Evolutionary conservation across 2,113 vertebrate species (phyloP).

Genomic region (Henicopernis longicauda): DNA sequence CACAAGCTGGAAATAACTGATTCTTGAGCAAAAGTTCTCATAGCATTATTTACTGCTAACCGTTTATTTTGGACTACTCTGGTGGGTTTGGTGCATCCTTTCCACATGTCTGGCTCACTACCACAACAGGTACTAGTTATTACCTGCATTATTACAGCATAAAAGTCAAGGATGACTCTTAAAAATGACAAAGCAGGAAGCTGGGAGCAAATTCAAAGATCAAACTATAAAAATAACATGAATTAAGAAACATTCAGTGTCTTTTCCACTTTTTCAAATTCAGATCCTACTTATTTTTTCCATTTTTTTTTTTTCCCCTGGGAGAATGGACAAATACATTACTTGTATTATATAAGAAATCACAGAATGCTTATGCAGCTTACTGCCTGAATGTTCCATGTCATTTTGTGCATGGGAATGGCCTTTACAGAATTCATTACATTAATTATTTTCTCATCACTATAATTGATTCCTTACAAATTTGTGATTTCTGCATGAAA

Average conservation of each 20-base stretch:
- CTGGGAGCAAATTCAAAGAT: not conserved
- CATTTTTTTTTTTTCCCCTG: not conserved
- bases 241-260: not conserved
- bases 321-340: not conserved
- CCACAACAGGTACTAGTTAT: not conserved
- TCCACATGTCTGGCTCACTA: not conserved
- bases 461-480: not conserved
- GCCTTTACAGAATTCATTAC: not conserved
- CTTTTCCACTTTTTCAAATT: not conserved
- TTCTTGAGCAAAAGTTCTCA: not conserved
- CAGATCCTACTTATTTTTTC: not conserved
- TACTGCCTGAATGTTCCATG: not conserved
- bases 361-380: not conserved
- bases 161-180: not conserved
- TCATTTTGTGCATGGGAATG: not conserved
- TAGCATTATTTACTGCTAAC: not conserved
- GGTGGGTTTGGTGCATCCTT: not conserved
- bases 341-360: not conserved
- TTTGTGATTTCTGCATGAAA: constrained; percentile 10
- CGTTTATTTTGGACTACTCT: not conserved
- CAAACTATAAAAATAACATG: not conserved
- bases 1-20: not conserved
- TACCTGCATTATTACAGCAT: not conserved
- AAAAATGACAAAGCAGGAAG: not conserved
- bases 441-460: not conserved